Evolutionary conservation across 2,888 invertebrate species (phyloP), one percentile per base, ranked within the genome.

Genomic region (Serripes groenlandicus): DNA sequence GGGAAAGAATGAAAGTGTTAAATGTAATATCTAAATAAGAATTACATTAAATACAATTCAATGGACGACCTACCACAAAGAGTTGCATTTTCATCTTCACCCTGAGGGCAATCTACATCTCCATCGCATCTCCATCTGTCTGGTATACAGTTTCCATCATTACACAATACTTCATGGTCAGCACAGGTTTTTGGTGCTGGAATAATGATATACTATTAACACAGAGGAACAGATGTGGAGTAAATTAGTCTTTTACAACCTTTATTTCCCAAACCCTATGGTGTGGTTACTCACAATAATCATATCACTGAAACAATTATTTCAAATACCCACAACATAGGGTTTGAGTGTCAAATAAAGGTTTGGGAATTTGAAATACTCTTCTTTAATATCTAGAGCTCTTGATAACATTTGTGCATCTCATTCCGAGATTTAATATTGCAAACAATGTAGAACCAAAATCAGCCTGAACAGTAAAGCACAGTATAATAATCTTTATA

Each of bases 91-190:
- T 92, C 92, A 82, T 92, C 92, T 60, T 85, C 83, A 18, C 80
- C 77, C 74, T 91, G 87, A n/a, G 83, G 74, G 84, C 92, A 92
- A 68, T 92, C 98, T 49, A 95, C 95, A 91, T 98, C 98, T 0
- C 97, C 97, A 93, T 98, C 98, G 94, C 98, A 98, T 32, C 96
- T 95, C 98, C 98, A 98, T 90, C 96, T 96, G 11, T 96, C 96
- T 11, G 97, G 96, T 82, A 98, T 97, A 95, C 98, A 98, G 83
- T 96, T 96, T 85, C 96, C 74, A 52, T 98, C 66, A 5, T 97
- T 97, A 95, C 98, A 98, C 4, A 98, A 97, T 94, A 98, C 98
- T 95, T 98, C 98, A 94, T 98, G 87, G 21, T 87, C 79, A 81
- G 92, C 91, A 74, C 93, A 93, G 5, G 84, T 84, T 90, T 87